Base-by-base conservation (phyloP, 2,888 invertebrate species). In the Sinodicranocentrus sp. region DNA sequence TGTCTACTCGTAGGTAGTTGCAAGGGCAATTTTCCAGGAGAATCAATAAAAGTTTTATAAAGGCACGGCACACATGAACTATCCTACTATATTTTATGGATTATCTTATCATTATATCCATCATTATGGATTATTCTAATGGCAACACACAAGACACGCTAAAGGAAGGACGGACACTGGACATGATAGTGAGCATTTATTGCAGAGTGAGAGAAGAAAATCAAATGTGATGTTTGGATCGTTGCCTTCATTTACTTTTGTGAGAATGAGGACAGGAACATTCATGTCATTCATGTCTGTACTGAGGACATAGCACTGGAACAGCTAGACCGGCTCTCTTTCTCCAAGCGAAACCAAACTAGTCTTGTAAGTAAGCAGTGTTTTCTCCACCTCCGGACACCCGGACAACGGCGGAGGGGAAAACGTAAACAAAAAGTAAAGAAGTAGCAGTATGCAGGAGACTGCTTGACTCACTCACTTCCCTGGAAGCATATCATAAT, bases 381-480 rank as follows among this genome's bases (percentile, higher is more conserved):
- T 33, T 63, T 13, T 23, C 63, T 63, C 48, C 19, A 19, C 21
- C 15, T 44, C 48, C 48, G 54, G 61, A 61, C 78, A 70, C 78
- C 78, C 48, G 61, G 78, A 78, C 78, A 78, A 78, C 78, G 61
- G 57, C n/a, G 28, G 21, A 57, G 8, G 59, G 25, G 17, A 23
- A 77, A 68, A 26, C 23, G 78, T 70, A 68, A 78, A 78, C 78
- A 78, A 78, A 78, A 28, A 33, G 33, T 33, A 10, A 10, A 10
- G 33, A 33, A 10, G 33, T 6, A n/a, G n/a, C n/a, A 33, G 33
- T 10, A 33, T 33, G 33, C 3, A 33, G 33, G 10, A 33, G 57
- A 57, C 57, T 23, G 28, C 33, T 33, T 61, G 61, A 61, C 61
- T 61, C 61, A 61, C 61, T 33, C 23, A 52, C 17, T 61, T 19